phyloP scores from a whole-genome alignment of 2,888 invertebrate genomes.

The Chesias legatella region DNA sequence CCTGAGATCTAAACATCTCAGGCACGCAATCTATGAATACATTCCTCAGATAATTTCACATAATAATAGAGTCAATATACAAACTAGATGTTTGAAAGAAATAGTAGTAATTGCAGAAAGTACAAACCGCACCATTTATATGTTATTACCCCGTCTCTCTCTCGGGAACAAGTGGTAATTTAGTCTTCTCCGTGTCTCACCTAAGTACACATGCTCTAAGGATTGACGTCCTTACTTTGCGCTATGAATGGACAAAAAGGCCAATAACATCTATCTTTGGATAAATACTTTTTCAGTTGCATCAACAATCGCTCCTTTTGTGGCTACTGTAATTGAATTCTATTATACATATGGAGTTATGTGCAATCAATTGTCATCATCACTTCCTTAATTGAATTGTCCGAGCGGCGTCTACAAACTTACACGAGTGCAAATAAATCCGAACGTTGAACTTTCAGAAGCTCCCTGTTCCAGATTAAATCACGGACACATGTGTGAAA shows the following conservation, averaged over 20 bases:
- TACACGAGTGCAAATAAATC: constrained; percentile 1
- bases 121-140: constrained; percentile 9
- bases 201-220: constrained; percentile 35
- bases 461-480: constrained; percentile 18
- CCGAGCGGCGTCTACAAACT: not conserved
- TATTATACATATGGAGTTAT: not conserved
- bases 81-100: constrained; percentile 24
- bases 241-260: constrained; percentile 1
- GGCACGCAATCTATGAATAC: constrained; percentile 24
- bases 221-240: constrained; percentile 9
- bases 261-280: not conserved
- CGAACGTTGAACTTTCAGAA: constrained; percentile 26
- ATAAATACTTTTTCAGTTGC: not conserved
- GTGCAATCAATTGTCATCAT: not conserved
- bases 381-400: not conserved
- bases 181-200: constrained; percentile 26
- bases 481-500: constrained; percentile 25
- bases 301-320: constrained; percentile 2
- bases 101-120: constrained; percentile 20
- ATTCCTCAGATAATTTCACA: constrained; percentile 22
- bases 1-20: constrained; percentile 15
- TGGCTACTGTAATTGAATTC: not conserved
- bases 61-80: constrained; percentile 25
- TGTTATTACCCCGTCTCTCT: constrained; percentile 13
- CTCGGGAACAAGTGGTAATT: constrained; percentile 20